These are phyloP conservation scores for Tenualosa thibaudeaui DNA, from an alignment of 2,797 vertebrate genomes.

Conservation along the genomic window DNA sequence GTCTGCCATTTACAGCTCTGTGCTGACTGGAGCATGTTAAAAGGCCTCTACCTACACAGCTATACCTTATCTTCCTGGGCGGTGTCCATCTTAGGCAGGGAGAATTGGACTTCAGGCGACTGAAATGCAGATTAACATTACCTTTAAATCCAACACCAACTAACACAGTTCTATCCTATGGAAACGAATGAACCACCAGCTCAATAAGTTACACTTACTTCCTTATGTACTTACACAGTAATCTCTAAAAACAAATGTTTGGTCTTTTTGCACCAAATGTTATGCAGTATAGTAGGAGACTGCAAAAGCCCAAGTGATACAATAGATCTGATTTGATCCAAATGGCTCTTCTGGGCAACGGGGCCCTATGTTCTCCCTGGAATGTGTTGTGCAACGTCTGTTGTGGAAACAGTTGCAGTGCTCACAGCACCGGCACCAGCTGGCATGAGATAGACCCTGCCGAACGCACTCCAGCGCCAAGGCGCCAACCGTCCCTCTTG, in stretches of 20 bases:
- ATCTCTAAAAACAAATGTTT: not conserved
- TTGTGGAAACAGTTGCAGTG: constrained; percentile 45
- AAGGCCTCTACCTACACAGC: not conserved
- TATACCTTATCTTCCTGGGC: constrained; percentile 76
- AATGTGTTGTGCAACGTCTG: constrained; percentile 49
- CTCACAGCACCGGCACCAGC: constrained; percentile 23
- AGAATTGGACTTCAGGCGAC: constrained; percentile 71
- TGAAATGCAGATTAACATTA: constrained; percentile 74
- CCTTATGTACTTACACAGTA: too few species aligned
- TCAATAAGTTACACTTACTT: too few species aligned
- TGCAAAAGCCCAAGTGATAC: not conserved
- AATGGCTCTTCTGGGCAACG: constrained; percentile 37
- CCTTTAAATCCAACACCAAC: constrained; percentile 30
- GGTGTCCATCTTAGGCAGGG: constrained; percentile 76
- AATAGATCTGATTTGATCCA: constrained; percentile 45
- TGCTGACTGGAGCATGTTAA: not conserved
- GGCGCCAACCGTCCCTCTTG: not conserved
- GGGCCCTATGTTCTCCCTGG: constrained; percentile 9
- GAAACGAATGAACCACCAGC: not conserved
- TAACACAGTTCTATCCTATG: not conserved
- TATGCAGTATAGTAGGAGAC: not conserved
- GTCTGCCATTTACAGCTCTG: not conserved
- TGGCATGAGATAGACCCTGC: constrained; percentile 30
- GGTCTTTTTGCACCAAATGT: not conserved
- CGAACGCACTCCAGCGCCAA: not conserved